phyloP scores from a whole-genome alignment of 2,113 vertebrate genomes.

The Synodontis membranacea region DNA sequence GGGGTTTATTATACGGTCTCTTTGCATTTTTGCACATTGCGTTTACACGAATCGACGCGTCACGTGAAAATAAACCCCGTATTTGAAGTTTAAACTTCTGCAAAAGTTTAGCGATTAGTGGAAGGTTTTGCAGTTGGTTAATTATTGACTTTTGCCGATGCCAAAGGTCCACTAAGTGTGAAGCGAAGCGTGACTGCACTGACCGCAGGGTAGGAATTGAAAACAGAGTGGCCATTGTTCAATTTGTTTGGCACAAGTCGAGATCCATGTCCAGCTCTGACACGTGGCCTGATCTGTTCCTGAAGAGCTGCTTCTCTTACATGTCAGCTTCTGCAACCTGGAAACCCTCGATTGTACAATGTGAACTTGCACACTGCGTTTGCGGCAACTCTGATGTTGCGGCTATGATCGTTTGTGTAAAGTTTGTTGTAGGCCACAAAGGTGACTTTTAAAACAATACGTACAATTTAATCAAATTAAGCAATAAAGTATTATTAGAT shows the following conservation, averaged over 20 bases:
- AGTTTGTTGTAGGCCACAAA: background rate
- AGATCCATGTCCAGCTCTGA: slow-evolving; percentile 17
- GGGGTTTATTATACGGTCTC: background rate
- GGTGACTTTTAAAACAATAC: background rate
- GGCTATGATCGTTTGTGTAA: background rate
- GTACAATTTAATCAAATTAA: background rate
- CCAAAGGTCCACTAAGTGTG: background rate
- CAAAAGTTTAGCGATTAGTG: background rate
- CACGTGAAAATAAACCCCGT: background rate
- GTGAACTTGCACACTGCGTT: background rate
- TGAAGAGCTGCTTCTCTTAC: slow-evolving; percentile 25
- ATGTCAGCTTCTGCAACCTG: slow-evolving; percentile 14
- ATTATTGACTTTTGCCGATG: background rate
- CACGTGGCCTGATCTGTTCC: slow-evolving; percentile 34
- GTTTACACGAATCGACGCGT: background rate
- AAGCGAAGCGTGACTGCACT: slow-evolving; percentile 16
- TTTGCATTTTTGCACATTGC: background rate
- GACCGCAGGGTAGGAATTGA: slow-evolving; percentile 12
- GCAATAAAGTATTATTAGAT: background rate
- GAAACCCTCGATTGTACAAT: slow-evolving; percentile 1
- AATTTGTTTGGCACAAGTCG: background rate
- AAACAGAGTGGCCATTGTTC: slow-evolving; percentile 34
- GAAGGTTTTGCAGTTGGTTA: background rate
- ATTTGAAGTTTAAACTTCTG: background rate
- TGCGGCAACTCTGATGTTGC: background rate